A percentile compares a stretch with the other conserved stretches of the same genome.
These are phyloP conservation scores for Sepiola atlantica DNA, from an alignment of 2,888 invertebrate genomes.

Conservation along the genomic window DNA sequence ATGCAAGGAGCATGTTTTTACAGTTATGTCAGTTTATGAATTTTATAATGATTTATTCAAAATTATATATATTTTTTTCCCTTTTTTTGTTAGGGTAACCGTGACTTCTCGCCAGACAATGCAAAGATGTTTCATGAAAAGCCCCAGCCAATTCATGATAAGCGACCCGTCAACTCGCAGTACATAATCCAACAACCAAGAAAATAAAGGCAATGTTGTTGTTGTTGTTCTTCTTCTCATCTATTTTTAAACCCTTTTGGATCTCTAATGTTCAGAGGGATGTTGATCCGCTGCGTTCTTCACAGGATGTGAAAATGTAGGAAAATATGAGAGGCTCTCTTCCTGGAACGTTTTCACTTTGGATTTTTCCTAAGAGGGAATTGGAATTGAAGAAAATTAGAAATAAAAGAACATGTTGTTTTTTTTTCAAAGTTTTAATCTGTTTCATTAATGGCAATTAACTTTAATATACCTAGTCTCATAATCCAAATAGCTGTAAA, in stretches of 20 bases:
- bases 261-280: neutral
- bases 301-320: no score
- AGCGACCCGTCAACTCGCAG: constrained; percentile 77
- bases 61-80: no score
- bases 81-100: constrained; percentile 79
- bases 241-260: neutral
- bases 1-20: no score
- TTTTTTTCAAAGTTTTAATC: neutral
- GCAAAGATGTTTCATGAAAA: constrained; percentile 88
- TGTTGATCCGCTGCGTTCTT: neutral
- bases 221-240: neutral
- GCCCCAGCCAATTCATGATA: constrained; percentile 82
- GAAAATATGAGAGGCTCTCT: neutral
- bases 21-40: no score
- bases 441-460: neutral
- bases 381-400: neutral
- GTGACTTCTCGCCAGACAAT: constrained; percentile 91
- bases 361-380: neutral
- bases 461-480: neutral
- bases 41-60: no score
- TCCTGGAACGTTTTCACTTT: neutral
- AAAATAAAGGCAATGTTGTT: constrained; percentile 49
- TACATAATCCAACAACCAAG: constrained; percentile 66
- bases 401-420: neutral
- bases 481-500: neutral